Percentiles rank a stretch among this genome's conserved stretches.
phyloP scores from a whole-genome alignment of 2,797 vertebrate genomes.

The Clamator glandarius region DNA sequence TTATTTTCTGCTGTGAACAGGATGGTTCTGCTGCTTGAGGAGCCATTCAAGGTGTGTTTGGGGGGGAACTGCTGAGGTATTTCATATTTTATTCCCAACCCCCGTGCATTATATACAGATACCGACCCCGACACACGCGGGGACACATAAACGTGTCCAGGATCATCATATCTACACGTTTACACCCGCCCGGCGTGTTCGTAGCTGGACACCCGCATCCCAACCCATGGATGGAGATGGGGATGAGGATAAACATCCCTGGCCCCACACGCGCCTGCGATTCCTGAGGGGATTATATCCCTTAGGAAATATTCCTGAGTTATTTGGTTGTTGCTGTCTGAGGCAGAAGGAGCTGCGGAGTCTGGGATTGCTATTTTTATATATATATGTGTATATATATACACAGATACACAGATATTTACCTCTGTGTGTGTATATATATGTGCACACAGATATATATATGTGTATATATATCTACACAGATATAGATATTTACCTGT shows the following conservation, averaged over 20 bases:
- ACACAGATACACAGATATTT: too few species aligned
- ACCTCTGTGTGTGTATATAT: too few species aligned
- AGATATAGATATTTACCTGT: too few species aligned
- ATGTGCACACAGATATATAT: too few species aligned
- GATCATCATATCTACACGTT: fast-evolving
- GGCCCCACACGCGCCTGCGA: background rate
- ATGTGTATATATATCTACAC: too few species aligned
- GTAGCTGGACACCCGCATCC: fast-evolving
- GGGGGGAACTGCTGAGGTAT: constrained; percentile 24
- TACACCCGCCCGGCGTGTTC: fast-evolving
- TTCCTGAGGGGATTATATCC: background rate
- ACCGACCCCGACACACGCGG: background rate
- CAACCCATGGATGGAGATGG: background rate
- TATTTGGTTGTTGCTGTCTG: background rate
- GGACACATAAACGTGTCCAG: fast-evolving
- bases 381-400: background rate
- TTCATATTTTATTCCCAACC: background rate
- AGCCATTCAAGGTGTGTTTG: background rate
- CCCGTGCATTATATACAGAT: background rate
- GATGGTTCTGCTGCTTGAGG: background rate
- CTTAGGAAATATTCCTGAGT: constrained; percentile 25
- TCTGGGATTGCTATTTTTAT: background rate
- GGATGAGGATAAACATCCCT: background rate
- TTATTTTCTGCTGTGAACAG: background rate
- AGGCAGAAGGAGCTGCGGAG: background rate